Percentiles rank a stretch among this genome's conserved stretches.
Conservation (phyloP, 2,888 invertebrate species). For the Pseudolycoriella hygida region DNA sequence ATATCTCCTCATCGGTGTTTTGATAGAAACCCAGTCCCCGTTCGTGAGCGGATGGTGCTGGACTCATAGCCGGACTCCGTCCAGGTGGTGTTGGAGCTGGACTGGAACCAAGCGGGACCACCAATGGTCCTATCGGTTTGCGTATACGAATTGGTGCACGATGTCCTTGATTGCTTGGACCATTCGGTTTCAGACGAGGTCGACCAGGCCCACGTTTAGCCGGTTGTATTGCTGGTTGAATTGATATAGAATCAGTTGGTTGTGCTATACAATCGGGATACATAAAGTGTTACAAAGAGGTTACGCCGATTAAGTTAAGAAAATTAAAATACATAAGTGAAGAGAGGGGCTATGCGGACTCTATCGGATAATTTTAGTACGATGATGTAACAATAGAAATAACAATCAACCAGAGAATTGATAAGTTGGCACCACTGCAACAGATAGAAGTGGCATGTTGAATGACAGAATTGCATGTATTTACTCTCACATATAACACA, state of each 20-base stretch:
- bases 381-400: no score
- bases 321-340: no score
- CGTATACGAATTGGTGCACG: conserved; percentile 38
- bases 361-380: no score
- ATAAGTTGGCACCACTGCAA: no score
- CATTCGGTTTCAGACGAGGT: conserved; percentile 45
- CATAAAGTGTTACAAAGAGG: no score
- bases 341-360: no score
- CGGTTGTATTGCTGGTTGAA: neutral
- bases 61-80: conserved; percentile 25
- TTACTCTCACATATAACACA: no score
- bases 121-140: conserved; percentile 31
- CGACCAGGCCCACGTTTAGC: conserved; percentile 46
- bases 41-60: conserved; percentile 16
- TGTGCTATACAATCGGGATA: neutral
- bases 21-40: conserved; percentile 6
- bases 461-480: no score
- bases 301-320: no score
- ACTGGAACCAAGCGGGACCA: conserved; percentile 26
- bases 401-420: no score
- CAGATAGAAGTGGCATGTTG: no score
- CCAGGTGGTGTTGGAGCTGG: conserved; percentile 23
- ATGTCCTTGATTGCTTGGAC: conserved; percentile 44
- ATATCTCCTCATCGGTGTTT: conserved; percentile 4
- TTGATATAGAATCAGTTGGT: neutral